Evolutionary conservation across 1,140 invertebrate species (phyloP), one percentile per base, ranked within the genome.

Genomic region (roundworm (Caenorhabditis elegans)): DNA sequence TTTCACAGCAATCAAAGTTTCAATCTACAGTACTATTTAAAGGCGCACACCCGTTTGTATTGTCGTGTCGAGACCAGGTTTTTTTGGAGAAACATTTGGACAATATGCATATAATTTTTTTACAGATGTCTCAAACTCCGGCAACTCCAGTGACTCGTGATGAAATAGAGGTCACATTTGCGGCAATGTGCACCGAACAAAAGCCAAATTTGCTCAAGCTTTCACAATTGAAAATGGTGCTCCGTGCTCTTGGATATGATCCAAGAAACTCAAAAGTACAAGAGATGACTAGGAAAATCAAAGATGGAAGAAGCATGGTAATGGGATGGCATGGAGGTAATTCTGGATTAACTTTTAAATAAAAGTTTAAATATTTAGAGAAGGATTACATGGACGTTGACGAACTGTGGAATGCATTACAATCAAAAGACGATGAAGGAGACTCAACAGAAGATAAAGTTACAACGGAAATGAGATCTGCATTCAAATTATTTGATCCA

Each of bases 201-300:
- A 70, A 60, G 19, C 82, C 82, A 3, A 39, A 43, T 31, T 22
- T 43, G 11, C 24, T 83, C 34, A 83, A 83, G 31, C n/a, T 79
- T 8, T 15, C 49, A 24, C 75, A 77, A n/a, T 24, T 79, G 55
- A 26, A 83, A 55, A 26, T 83, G 31, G 78, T 77, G 17, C 39
- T 83, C 36, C 49, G 82, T 24, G 82, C 76, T 13, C 36, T 83
- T 2, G 82, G 82, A 34, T 79, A 82, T 26, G 82, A 83, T 36
- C 82, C 82, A 28, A 48, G 82, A 8, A 83, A 83, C 55, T 17
- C 82, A 6, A 43, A 55, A 11, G 65, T 83, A 24, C 43, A 83
- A 22, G 77, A 70, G 47, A 77, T 83, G 55, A 36, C 22, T 2
- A 48, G 53, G 19, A 79, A 83, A 43, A 65, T 83, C 8, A 55